These are phyloP conservation scores for Odocoileus virginianus DNA, from an alignment of 2,113 vertebrate species.

Conservation along the genomic window DNA sequence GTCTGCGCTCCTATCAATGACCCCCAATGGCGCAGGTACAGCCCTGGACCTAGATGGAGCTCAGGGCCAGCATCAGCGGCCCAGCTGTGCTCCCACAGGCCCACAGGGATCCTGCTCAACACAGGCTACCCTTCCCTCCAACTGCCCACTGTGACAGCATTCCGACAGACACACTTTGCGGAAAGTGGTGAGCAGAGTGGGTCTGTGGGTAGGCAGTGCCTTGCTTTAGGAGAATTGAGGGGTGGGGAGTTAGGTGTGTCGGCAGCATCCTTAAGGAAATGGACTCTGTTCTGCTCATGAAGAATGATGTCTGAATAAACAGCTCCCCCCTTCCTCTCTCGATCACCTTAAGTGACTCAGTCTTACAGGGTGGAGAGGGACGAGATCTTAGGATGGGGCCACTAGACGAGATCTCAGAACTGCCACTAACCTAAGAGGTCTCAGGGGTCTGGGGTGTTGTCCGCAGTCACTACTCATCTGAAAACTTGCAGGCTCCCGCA, in stretches of 20 bases:
- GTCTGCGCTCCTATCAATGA: neutral
- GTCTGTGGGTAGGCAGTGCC: neutral
- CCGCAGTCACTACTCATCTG: neutral
- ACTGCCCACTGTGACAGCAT: neutral
- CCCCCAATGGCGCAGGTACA: neutral
- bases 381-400: neutral
- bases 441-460: neutral
- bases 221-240: neutral
- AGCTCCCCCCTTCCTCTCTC: neutral
- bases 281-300: neutral
- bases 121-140: neutral
- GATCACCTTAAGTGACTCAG: neutral
- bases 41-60: neutral
- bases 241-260: neutral
- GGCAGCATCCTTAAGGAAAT: neutral
- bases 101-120: neutral
- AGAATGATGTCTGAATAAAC: neutral
- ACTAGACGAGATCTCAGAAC: neutral
- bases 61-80: neutral
- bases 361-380: neutral
- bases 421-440: neutral
- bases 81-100: neutral
- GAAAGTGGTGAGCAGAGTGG: neutral
- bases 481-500: neutral
- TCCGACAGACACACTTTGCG: neutral